phyloP scores from a whole-genome alignment of 2,113 vertebrate species.

The Chinchilla lanigera region DNA sequence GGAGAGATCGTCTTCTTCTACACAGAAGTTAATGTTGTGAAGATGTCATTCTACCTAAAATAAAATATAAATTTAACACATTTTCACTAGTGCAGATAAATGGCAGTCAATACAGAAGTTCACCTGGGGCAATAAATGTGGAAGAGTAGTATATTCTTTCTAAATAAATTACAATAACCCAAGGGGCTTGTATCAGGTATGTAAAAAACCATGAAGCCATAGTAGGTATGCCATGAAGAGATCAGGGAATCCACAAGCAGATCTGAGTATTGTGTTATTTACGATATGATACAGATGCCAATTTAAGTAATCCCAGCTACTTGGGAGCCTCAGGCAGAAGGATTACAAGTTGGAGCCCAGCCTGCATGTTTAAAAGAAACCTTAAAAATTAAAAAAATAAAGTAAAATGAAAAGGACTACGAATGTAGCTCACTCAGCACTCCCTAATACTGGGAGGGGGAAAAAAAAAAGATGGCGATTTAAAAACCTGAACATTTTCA shows the following conservation, averaged over 20 bases:
- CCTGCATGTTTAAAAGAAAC: neutral
- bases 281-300: neutral
- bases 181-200: neutral
- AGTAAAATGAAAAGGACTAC: neutral
- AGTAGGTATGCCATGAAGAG: neutral
- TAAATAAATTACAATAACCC: neutral
- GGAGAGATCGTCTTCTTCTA: neutral
- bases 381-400: neutral
- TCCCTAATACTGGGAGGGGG: neutral
- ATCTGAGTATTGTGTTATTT: neutral
- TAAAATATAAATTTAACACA: constrained; percentile 32
- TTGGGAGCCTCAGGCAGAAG: neutral
- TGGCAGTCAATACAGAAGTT: neutral
- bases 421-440: neutral
- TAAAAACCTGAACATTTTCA: neutral
- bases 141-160: neutral
- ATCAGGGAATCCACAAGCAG: neutral
- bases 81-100: neutral
- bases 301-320: neutral
- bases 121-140: neutral
- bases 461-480: neutral
- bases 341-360: neutral
- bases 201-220: neutral
- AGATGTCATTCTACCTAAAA: constrained; percentile 12
- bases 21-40: neutral